phyloP scores from a whole-genome alignment of 2,888 invertebrate species.

The Dasypogon diadema region DNA sequence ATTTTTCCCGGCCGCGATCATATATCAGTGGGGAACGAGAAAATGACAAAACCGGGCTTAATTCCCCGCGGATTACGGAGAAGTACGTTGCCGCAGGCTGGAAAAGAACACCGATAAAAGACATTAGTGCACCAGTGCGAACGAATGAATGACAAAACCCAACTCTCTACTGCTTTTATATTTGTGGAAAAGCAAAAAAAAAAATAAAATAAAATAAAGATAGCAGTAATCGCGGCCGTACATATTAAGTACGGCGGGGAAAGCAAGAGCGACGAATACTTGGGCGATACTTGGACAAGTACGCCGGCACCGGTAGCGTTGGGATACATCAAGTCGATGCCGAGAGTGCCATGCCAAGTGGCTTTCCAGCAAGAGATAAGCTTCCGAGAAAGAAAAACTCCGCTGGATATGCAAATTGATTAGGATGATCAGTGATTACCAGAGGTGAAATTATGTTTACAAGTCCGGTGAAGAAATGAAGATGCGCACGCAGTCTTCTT shows the following conservation, averaged over 20 bases:
- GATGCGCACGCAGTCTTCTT: slow-evolving; percentile 41
- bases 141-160: slow-evolving; percentile 18
- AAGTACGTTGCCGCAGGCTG: not conserved
- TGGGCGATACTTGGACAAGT: not conserved
- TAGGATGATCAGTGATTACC: slow-evolving; percentile 44
- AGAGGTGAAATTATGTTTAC: slow-evolving; percentile 45
- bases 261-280: not conserved
- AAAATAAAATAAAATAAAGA: not conserved
- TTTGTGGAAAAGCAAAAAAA: not conserved
- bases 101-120: not conserved
- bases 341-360: not conserved
- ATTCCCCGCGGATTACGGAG: slow-evolving; percentile 16
- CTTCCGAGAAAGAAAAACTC: slow-evolving; percentile 12
- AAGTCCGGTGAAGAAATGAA: slow-evolving; percentile 36
- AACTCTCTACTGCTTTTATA: not conserved
- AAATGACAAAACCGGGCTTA: slow-evolving; percentile 24
- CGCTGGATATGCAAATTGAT: slow-evolving; percentile 44
- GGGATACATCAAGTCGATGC: not conserved
- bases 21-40: slow-evolving; percentile 30
- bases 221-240: not conserved
- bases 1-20: slow-evolving; percentile 14
- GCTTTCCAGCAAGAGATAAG: not conserved
- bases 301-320: not conserved
- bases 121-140: not conserved
- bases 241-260: slow-evolving; percentile 23